These are phyloP conservation scores for Cairina moschata DNA, from an alignment of 2,113 vertebrate genomes.

Conservation along the genomic window DNA sequence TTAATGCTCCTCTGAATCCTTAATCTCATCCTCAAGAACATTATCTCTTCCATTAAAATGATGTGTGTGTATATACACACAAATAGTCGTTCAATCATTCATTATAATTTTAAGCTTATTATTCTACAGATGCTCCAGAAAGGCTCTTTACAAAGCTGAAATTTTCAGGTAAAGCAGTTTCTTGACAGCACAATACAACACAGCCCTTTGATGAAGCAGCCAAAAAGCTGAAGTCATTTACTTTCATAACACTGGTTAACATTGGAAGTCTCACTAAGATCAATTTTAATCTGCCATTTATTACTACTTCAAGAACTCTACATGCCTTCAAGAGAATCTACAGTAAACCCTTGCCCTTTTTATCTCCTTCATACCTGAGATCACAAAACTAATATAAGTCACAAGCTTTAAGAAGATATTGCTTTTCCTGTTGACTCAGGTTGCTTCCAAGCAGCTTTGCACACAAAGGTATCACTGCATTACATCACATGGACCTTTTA, in stretches of 20 bases:
- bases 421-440: constrained; percentile 47
- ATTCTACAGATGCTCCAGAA: neutral
- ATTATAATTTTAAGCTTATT: neutral
- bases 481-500: constrained; percentile 1
- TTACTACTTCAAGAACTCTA: constrained; percentile 44
- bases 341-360: constrained; percentile 62
- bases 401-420: constrained; percentile 52
- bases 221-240: neutral
- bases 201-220: neutral
- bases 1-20: constrained; percentile 4
- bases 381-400: constrained; percentile 60
- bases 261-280: neutral
- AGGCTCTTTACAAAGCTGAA: neutral
- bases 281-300: constrained; percentile 52
- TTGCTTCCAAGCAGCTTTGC: constrained; percentile 41
- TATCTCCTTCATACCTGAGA: constrained; percentile 55
- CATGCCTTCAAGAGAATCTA: constrained; percentile 38
- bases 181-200: neutral
- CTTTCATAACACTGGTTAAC: neutral
- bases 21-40: constrained; percentile 13
- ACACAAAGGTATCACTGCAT: constrained; percentile 44
- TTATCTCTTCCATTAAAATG: constrained; percentile 52
- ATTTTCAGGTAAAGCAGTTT: neutral
- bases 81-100: constrained; percentile 29
- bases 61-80: constrained; percentile 4